Base-by-base conservation (phyloP, 2,797 vertebrate species). In the Carduelis carduelis region DNA sequence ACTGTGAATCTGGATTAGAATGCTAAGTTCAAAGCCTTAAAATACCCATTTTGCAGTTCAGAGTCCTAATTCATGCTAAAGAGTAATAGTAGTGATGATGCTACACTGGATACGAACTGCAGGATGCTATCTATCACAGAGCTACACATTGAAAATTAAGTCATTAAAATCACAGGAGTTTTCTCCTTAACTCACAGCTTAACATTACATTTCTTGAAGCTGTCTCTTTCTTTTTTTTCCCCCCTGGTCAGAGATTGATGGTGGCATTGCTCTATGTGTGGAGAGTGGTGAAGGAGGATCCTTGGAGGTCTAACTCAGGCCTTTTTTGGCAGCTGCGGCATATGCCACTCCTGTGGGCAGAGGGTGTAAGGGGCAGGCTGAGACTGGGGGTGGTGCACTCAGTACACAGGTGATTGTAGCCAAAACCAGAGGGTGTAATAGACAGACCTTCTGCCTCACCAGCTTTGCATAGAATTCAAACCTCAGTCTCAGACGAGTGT, bases 381-480 rank as follows among this genome's bases (percentile, higher is more conserved):
- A 57, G 44, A 21, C 0, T 57, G 13, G 24, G 34, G 30, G 8
- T 37, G 13, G 6, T 60, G 14, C 37, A 11, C 11, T 26, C 15
- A 10, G 32, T 44, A 1, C 15, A 4, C 17, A 41, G 27, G 11
- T 60, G 37, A 22, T 49, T 0, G 2, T 34, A 39, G 26, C 10
- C 55, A 57, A 64, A 75, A 87, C 2, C 19, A 65, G 53, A 27
- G 22, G 20, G 5, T 68, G 4, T 44, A 24, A 14, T 5, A 52
- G 26, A 55, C 43, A 56, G 26, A 55, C 43, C 17, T 91, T 52
- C 32, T 85, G 27, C 20, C 44, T 70, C 26, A 20, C 9, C 35
- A 74, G 28, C 39, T 70, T 28, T 46, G 57, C 39, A 43, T 3
- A 43, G 41, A 11, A 44, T 60, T 76, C 37, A 64, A 72, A 35